A percentile compares a stretch with the other conserved stretches of the same genome.
Evolutionary conservation across 2,797 vertebrate genomes (phyloP).

Genomic region (Phylloscopus collybita): DNA sequence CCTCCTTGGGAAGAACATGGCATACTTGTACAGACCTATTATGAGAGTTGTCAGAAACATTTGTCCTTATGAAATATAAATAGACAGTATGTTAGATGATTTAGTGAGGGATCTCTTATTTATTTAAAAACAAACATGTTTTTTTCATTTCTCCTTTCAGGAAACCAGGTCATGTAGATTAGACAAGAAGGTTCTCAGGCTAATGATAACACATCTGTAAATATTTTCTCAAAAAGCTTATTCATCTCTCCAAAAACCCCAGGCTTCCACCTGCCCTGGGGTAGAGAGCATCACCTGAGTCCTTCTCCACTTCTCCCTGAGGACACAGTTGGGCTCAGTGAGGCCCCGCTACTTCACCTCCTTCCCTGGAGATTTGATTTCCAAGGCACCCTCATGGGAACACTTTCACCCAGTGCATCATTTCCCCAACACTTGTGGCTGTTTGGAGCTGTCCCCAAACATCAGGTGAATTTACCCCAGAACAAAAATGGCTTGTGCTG

Average conservation of each 20-base stretch:
- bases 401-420: accelerated
- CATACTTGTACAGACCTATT: conserved; percentile 89
- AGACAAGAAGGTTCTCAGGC: conserved; percentile 31
- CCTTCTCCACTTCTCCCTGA: neutral
- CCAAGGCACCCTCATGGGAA: neutral
- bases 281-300: neutral
- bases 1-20: conserved; percentile 84
- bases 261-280: accelerated
- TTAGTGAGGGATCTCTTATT: conserved; percentile 85
- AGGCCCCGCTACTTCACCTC: neutral
- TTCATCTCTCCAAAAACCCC: neutral
- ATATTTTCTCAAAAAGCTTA: conserved; percentile 4
- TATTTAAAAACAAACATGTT: conserved; percentile 78
- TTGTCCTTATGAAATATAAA: conserved; percentile 96
- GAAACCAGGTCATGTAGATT: conserved; percentile 70
- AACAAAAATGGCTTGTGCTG: neutral
- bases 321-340: accelerated
- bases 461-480: neutral
- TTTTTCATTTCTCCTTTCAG: conserved; percentile 73
- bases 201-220: conserved; percentile 39
- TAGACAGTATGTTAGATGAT: conserved; percentile 82
- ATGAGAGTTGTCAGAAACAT: conserved; percentile 93
- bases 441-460: neutral
- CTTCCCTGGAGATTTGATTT: neutral
- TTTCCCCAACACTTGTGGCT: neutral